A percentile compares a stretch with the other conserved stretches of the same genome.
Evolutionary conservation across 2,797 vertebrate species (phyloP).

Genomic region (Paratrypauchen microcephalus): DNA sequence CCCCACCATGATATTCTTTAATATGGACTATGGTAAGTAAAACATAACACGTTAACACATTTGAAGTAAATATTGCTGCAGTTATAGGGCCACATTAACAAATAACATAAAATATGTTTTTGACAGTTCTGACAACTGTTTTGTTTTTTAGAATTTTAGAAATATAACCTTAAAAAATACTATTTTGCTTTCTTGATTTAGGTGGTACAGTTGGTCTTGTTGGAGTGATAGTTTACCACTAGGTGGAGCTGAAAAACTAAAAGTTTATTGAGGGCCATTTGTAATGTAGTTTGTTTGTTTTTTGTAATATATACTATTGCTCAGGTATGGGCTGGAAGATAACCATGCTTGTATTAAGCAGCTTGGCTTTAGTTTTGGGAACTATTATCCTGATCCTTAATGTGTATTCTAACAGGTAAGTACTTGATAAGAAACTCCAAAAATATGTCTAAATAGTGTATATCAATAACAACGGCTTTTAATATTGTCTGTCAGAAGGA

Average conservation of each 20-base stretch:
- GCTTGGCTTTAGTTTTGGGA: conserved; percentile 83
- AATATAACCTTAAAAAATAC: neutral
- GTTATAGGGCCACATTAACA: neutral
- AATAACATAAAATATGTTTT: neutral
- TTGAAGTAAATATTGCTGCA: neutral
- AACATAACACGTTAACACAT: conserved; percentile 6
- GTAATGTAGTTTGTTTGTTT: neutral
- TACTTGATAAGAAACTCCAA: conserved; percentile 14
- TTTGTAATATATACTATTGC: conserved; percentile 21
- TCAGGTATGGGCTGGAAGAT: conserved; percentile 86
- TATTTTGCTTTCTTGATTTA: neutral
- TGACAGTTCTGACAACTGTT: too few relatives aligned
- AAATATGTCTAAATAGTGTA: neutral
- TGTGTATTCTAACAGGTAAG: conserved; percentile 85
- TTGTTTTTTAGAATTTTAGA: neutral
- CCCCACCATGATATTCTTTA: conserved; percentile 68
- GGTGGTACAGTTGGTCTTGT: neutral
- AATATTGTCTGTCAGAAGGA: conserved; percentile 62
- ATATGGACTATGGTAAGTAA: conserved; percentile 73
- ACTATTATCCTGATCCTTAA: conserved; percentile 82
- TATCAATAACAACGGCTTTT: neutral
- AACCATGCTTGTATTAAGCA: conserved; percentile 85
- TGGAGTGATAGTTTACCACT: conserved; percentile 43
- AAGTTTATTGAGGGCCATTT: neutral
- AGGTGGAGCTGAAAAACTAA: conserved; percentile 44